These are phyloP conservation scores for Iguana delicatissima DNA, from an alignment of 2,797 vertebrate genomes.

Conservation along the genomic window DNA sequence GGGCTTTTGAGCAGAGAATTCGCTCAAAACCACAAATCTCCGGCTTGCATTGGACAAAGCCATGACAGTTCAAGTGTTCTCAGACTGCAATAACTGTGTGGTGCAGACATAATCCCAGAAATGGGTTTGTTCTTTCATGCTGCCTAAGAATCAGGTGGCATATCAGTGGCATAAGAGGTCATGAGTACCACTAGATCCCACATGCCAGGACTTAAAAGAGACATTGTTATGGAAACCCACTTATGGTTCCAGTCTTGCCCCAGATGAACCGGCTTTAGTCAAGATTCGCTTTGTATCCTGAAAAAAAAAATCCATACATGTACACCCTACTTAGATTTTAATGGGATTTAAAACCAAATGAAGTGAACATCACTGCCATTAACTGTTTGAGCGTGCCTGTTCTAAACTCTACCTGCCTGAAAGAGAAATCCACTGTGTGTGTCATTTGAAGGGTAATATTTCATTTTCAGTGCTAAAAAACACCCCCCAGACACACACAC, in stretches of 20 bases:
- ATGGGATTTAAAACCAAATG: neutral
- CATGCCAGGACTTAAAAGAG: neutral
- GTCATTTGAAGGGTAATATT: neutral
- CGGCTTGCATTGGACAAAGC: too few relatives aligned
- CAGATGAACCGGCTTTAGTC: neutral
- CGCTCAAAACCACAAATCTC: too few relatives aligned
- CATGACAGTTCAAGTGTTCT: too few relatives aligned
- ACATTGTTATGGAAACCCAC: slow-evolving; percentile 20
- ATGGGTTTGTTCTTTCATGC: neutral
- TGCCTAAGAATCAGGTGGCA: neutral
- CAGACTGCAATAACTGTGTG: too few relatives aligned
- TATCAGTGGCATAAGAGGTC: rapidly evolving
- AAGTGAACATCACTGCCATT: neutral
- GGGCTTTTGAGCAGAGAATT: too few relatives aligned
- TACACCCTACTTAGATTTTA: neutral
- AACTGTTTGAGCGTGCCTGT: neutral
- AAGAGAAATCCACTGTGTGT: neutral
- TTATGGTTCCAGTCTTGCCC: neutral
- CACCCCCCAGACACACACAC: neutral
- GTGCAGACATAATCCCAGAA: too few relatives aligned
- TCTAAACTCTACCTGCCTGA: neutral
- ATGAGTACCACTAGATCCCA: rapidly evolving
- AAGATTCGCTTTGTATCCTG: neutral
- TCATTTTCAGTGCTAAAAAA: neutral
- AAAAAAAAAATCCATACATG: neutral